Evolutionary conservation across 1,140 invertebrate genomes (phyloP).

Genomic region (Metopolophium dirhodum): DNA sequence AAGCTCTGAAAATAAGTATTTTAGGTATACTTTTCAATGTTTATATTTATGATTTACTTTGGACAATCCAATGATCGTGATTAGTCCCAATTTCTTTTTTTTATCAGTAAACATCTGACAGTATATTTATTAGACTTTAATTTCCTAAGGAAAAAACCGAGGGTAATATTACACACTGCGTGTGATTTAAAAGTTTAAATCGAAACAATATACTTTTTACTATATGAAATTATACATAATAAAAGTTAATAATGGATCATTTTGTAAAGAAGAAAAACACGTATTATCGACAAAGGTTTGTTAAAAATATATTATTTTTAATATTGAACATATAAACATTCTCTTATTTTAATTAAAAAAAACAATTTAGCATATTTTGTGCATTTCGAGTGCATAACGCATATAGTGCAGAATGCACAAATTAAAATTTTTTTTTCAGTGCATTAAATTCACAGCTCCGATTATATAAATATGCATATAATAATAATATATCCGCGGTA

Average conservation of each 20-base stretch:
- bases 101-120: not conserved
- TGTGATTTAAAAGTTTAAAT: not conserved
- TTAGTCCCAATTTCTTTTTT: no score
- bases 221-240: not conserved
- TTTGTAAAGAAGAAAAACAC: not conserved
- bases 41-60: no score
- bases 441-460: not conserved
- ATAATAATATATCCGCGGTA: not conserved
- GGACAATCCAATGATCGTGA: no score
- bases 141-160: not conserved
- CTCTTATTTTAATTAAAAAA: conserved; percentile 5
- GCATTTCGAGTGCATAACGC: not conserved
- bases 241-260: not conserved
- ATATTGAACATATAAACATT: not conserved
- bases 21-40: not conserved
- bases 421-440: not conserved
- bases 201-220: not conserved
- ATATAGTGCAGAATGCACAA: not conserved
- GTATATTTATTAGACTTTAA: not conserved
- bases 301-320: not conserved
- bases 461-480: not conserved
- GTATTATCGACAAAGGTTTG: not conserved
- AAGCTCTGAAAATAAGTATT: no score
- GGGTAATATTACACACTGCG: not conserved
- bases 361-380: not conserved